A percentile compares a stretch with the other conserved stretches of the same genome.
These are phyloP conservation scores for Chrysolina haemoptera DNA, from an alignment of 2,888 invertebrate genomes.

Conservation along the genomic window DNA sequence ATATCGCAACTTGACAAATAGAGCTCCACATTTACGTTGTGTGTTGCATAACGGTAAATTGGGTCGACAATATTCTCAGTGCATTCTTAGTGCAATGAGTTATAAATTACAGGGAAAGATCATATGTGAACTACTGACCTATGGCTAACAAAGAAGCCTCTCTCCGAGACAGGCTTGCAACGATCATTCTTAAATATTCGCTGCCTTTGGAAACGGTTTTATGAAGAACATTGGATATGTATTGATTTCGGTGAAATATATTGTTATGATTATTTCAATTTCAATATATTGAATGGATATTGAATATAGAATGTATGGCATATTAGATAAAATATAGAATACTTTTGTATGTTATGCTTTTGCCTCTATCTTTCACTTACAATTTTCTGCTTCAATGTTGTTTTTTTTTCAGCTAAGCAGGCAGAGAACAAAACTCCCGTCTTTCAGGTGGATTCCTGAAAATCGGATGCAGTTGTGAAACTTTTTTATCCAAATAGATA, in stretches of 20 bases:
- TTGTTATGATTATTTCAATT: no score
- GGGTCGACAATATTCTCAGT: slow-evolving; percentile 34
- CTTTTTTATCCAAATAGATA: no score
- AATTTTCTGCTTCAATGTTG: no score
- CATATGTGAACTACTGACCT: slow-evolving; percentile 51
- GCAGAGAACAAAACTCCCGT: no score
- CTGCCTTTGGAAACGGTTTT: background rate
- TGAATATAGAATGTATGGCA: no score
- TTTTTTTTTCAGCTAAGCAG: no score
- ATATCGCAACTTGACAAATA: slow-evolving; percentile 42
- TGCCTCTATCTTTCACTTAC: no score
- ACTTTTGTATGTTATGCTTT: no score
- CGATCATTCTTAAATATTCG: background rate
- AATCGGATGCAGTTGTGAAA: no score
- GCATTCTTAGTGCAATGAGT: slow-evolving; percentile 35
- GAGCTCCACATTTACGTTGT: slow-evolving; percentile 28
- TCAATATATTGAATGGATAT: no score
- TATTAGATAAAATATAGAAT: no score
- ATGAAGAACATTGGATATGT: background rate
- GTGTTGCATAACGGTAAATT: slow-evolving; percentile 36
- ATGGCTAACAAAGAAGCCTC: slow-evolving; percentile 37
- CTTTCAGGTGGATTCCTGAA: no score
- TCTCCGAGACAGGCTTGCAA: background rate
- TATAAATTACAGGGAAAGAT: slow-evolving; percentile 47
- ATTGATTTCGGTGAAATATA: background rate